Conservation (phyloP, 2,797 vertebrate genomes). For the Euphonia xanthogaster region DNA sequence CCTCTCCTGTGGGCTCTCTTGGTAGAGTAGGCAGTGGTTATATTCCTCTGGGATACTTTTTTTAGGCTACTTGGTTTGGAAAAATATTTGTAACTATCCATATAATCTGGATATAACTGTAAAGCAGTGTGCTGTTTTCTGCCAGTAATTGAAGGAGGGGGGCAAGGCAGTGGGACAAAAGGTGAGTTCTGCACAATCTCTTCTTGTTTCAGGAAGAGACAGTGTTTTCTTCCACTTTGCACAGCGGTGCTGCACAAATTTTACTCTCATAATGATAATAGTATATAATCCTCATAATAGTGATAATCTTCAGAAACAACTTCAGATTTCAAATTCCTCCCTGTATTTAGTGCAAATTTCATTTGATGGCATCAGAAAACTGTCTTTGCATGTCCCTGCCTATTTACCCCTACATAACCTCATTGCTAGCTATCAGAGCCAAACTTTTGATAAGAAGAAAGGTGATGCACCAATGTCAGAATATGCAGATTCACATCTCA, state of each 20-base stretch:
- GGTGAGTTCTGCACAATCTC: neutral
- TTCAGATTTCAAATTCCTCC: neutral
- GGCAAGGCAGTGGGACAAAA: neutral
- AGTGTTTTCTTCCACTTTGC: neutral
- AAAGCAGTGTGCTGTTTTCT: neutral
- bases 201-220: neutral
- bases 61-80: neutral
- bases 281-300: neutral
- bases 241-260: neutral
- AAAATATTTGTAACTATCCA: neutral
- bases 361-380: neutral
- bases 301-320: neutral
- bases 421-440: neutral
- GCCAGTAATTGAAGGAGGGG: neutral
- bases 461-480: slow-evolving; percentile 14
- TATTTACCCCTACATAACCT: neutral
- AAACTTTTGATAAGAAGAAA: slow-evolving; percentile 1
- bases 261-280: neutral
- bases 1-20: neutral
- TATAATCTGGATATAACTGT: neutral
- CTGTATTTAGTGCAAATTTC: neutral
- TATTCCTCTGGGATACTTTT: neutral
- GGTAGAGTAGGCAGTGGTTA: neutral
- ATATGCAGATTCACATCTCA: slow-evolving; percentile 42
- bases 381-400: neutral